These are phyloP conservation scores for Perca fluviatilis DNA, from an alignment of 2,113 vertebrate species.

Conservation along the genomic window DNA sequence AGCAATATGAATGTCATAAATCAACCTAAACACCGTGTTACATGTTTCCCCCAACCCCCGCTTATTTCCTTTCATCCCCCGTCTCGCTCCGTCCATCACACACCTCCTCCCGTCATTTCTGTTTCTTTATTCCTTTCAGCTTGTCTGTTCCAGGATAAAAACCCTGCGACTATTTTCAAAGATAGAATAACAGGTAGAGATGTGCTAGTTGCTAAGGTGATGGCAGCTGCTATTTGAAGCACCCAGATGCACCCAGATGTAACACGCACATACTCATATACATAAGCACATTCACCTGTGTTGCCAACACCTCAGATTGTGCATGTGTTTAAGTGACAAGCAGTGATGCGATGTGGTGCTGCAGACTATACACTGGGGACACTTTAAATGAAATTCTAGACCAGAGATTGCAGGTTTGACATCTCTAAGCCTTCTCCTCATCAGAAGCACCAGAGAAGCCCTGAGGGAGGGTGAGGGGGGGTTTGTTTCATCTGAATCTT, in stretches of 20 bases:
- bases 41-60: constrained; percentile 35
- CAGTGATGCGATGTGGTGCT: constrained; percentile 23
- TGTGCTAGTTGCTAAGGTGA: constrained; percentile 75
- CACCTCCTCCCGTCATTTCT: constrained; percentile 44
- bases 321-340: constrained; percentile 54
- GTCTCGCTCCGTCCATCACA: constrained; percentile 45
- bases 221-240: constrained; percentile 60
- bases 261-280: constrained; percentile 15
- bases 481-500: constrained; percentile 57
- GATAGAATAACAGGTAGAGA: constrained; percentile 42
- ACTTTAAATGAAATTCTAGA: constrained; percentile 73
- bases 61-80: constrained; percentile 53
- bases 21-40: constrained; percentile 43
- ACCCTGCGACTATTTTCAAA: constrained; percentile 37
- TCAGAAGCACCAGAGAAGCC: constrained; percentile 53
- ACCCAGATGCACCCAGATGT: constrained; percentile 26
- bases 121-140: constrained; percentile 41
- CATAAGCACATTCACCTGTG: constrained; percentile 43
- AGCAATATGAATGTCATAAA: constrained; percentile 34
- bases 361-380: constrained; percentile 52
- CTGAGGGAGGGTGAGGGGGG: constrained; percentile 13
- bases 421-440: constrained; percentile 59
- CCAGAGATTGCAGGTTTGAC: constrained; percentile 69
- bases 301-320: constrained; percentile 56
- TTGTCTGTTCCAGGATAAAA: constrained; percentile 45